Evolutionary conservation across 2,113 vertebrate genomes (phyloP).

Genomic region (Manacus vitellinus): DNA sequence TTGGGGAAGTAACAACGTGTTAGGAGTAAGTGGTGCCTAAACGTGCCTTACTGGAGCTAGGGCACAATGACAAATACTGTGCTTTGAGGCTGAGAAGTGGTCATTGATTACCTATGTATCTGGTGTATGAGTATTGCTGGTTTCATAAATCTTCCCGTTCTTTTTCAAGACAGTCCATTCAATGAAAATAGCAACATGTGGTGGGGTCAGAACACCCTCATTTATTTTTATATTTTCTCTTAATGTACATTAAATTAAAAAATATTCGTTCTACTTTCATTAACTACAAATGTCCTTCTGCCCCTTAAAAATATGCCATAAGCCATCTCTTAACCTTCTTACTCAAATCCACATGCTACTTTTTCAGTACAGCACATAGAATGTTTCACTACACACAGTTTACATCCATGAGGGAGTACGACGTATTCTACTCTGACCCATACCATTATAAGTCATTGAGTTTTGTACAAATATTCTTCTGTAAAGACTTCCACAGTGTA

Average conservation of each 20-base stretch:
- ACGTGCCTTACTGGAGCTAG: neutral
- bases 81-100: neutral
- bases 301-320: neutral
- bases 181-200: conserved; percentile 24
- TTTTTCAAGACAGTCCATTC: conserved; percentile 51
- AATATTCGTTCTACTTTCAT: conserved; percentile 46
- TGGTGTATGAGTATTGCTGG: neutral
- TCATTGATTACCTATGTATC: neutral
- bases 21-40: neutral
- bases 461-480: neutral
- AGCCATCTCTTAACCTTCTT: neutral
- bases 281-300: neutral
- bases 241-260: conserved; percentile 11
- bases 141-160: neutral
- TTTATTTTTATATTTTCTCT: conserved; percentile 70
- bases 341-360: neutral
- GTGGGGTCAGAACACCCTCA: conserved; percentile 59
- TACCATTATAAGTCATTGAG: neutral
- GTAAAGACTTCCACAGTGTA: neutral
- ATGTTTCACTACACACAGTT: neutral
- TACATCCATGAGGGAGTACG: neutral
- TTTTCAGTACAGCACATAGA: neutral
- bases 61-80: neutral
- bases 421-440: neutral
- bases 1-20: neutral